A percentile compares a stretch with the other conserved stretches of the same genome.
Evolutionary conservation across 2,113 vertebrate species (phyloP).

Genomic region (Ardeotis arabs): DNA sequence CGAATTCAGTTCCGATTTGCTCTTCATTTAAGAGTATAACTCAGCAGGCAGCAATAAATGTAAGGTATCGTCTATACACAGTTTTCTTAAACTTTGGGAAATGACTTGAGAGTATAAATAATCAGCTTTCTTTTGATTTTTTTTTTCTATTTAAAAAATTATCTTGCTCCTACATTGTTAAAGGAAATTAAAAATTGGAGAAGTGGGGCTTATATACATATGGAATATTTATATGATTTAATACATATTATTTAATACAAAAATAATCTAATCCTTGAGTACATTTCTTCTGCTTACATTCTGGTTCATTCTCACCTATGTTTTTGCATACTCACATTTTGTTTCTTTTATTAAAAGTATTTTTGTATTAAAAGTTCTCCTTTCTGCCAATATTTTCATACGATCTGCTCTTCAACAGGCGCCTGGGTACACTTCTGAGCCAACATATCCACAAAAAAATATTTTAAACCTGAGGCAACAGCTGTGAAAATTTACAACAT

Average conservation of each 20-base stretch:
- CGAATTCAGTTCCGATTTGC: background rate
- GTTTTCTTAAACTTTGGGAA: background rate
- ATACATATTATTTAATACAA: background rate
- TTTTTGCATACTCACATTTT: background rate
- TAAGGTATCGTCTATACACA: background rate
- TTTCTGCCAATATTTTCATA: background rate
- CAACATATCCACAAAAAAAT: background rate
- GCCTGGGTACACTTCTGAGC: background rate
- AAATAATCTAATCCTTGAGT: background rate
- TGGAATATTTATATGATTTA: background rate
- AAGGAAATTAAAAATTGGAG: background rate
- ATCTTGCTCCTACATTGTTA: background rate
- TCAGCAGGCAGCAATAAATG: background rate
- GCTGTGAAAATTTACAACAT: background rate
- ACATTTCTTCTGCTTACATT: background rate
- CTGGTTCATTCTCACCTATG: background rate
- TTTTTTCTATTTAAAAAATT: background rate
- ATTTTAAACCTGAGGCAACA: background rate
- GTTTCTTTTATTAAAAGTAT: background rate
- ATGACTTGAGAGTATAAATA: background rate
- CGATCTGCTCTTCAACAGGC: background rate
- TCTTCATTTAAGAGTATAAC: background rate
- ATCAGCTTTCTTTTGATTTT: background rate
- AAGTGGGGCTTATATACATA: background rate
- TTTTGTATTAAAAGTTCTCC: background rate